Percentiles rank a stretch among this genome's conserved stretches.
Conservation (phyloP, 1,140 invertebrate genomes). For the Drusus annulatus region DNA sequence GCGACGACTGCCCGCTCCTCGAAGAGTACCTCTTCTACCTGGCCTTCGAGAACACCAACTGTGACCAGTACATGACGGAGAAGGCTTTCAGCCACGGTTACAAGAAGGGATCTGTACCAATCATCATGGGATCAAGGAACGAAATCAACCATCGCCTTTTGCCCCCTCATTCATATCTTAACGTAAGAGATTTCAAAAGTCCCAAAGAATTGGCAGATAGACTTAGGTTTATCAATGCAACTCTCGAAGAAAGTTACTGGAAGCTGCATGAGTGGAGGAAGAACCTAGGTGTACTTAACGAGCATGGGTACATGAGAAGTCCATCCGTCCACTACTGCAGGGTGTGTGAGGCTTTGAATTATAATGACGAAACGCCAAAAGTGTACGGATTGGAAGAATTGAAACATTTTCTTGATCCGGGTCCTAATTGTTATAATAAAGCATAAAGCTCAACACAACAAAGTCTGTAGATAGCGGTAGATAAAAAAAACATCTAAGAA, state of each 20-base stretch:
- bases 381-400: conserved; percentile 66
- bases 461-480: no score
- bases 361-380: conserved; percentile 68
- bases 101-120: conserved; percentile 73
- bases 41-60: conserved; percentile 80
- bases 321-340: conserved; percentile 84
- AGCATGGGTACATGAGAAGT: conserved; percentile 80
- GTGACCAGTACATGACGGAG: conserved; percentile 76
- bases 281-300: conserved; percentile 78
- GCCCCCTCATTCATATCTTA: conserved; percentile 77
- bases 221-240: conserved; percentile 72
- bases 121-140: conserved; percentile 74
- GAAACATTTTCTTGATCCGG: conserved; percentile 7
- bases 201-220: conserved; percentile 75
- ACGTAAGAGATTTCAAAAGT: conserved; percentile 79
- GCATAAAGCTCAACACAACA: no score
- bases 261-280: conserved; percentile 81
- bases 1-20: conserved; percentile 69
- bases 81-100: conserved; percentile 77
- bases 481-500: no score
- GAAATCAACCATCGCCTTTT: conserved; percentile 70
- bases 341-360: conserved; percentile 84
- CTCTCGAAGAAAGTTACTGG: conserved; percentile 61
- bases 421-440: background rate
- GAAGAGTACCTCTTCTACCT: conserved; percentile 78